Evolutionary conservation across 2,113 vertebrate species (phyloP).

Genomic region (Melanocharis versteri): DNA sequence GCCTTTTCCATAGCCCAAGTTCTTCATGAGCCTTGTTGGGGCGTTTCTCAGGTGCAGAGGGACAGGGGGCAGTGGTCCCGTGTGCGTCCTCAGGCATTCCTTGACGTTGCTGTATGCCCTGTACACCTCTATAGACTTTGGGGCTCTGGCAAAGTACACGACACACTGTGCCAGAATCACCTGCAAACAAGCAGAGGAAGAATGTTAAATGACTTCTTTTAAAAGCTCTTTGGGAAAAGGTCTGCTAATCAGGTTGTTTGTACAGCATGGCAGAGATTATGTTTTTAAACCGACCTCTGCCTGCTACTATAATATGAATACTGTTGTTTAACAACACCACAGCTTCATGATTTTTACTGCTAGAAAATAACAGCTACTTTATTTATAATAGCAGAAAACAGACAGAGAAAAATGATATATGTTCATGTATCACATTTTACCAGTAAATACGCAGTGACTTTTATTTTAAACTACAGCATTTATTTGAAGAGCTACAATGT

Average conservation of each 20-base stretch:
- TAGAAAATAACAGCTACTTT: background rate
- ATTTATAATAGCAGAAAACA: background rate
- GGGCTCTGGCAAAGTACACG: conserved; percentile 87
- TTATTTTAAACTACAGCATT: background rate
- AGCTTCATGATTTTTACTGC: background rate
- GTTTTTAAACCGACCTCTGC: background rate
- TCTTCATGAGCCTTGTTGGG: conserved; percentile 90
- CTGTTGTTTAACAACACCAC: background rate
- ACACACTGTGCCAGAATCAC: conserved; percentile 95
- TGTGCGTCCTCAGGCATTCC: conserved; percentile 85
- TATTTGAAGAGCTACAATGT: background rate
- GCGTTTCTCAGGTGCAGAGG: conserved; percentile 93
- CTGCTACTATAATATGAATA: background rate
- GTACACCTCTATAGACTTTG: conserved; percentile 90
- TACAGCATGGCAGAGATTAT: background rate
- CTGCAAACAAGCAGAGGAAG: conserved; percentile 61
- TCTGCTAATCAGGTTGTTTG: background rate
- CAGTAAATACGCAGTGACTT: background rate
- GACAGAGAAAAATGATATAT: background rate
- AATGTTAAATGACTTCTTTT: background rate
- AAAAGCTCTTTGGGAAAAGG: background rate
- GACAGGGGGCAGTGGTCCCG: conserved; percentile 87
- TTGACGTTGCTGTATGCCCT: conserved; percentile 88
- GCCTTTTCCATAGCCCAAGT: conserved; percentile 87
- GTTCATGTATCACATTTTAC: background rate